Evolutionary conservation across 2,113 vertebrate genomes (phyloP).

Genomic region (Mustela lutreola): DNA sequence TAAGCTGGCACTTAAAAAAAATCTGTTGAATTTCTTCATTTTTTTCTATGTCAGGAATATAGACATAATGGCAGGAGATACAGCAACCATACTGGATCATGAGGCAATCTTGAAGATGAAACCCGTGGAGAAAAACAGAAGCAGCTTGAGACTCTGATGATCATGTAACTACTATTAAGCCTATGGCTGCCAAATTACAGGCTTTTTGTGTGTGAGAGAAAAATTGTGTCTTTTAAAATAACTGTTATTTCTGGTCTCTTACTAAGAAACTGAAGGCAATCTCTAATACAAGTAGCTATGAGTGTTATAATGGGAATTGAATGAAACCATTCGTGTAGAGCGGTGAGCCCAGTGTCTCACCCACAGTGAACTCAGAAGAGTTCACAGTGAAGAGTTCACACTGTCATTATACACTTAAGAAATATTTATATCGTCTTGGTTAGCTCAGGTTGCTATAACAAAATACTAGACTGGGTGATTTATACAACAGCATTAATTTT

Average conservation of each 20-base stretch:
- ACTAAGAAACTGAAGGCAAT: background rate
- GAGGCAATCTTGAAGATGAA: background rate
- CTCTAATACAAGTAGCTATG: background rate
- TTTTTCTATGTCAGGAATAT: background rate
- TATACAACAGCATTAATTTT: background rate
- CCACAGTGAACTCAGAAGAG: background rate
- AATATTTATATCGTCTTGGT: background rate
- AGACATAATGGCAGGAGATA: background rate
- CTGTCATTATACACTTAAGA: background rate
- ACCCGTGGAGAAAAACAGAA: background rate
- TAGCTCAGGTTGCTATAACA: background rate
- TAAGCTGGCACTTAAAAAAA: background rate
- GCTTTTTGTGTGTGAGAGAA: background rate
- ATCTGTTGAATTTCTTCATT: background rate
- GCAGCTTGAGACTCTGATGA: background rate
- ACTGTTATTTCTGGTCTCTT: background rate
- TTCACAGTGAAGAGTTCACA: background rate
- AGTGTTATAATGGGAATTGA: background rate
- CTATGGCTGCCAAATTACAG: background rate
- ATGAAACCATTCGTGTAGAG: background rate
- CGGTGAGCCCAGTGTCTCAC: background rate
- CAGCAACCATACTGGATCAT: background rate
- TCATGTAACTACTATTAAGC: background rate
- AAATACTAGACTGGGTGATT: background rate
- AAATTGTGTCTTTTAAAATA: constrained; percentile 30